Evolutionary conservation across 1,140 invertebrate genomes (phyloP).

Genomic region (Wiebesia pumilae): DNA sequence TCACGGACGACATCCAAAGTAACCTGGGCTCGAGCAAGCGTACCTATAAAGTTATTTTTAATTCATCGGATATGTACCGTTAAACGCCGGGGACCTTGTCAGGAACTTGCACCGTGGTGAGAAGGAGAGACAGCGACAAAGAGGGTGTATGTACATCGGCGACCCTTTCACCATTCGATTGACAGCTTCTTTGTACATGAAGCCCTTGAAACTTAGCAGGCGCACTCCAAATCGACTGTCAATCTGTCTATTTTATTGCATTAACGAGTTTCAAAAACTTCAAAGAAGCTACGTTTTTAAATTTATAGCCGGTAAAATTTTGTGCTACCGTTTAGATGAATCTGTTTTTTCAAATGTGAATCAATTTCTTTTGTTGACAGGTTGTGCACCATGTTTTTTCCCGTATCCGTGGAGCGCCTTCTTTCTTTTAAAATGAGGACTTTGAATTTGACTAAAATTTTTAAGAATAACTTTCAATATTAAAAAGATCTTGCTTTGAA

Average conservation of each 20-base stretch:
- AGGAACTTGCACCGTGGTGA: not conserved
- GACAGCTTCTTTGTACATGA: not conserved
- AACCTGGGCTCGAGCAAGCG: slow-evolving; percentile 57
- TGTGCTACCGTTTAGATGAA: not conserved
- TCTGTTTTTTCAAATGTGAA: not conserved
- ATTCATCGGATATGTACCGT: slow-evolving; percentile 59
- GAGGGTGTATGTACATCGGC: slow-evolving; percentile 47
- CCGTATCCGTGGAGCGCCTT: too few species aligned
- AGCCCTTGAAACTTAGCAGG: not conserved
- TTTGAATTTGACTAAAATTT: too few species aligned
- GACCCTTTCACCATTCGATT: slow-evolving; percentile 17
- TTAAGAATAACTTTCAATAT: too few species aligned
- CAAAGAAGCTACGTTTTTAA: not conserved
- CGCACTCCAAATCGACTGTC: not conserved
- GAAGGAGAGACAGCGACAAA: slow-evolving; percentile 51
- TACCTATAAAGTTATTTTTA: slow-evolving; percentile 63
- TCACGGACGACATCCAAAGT: slow-evolving; percentile 63
- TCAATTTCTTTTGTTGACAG: not conserved
- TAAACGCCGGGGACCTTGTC: slow-evolving; percentile 56
- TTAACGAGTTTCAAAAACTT: not conserved
- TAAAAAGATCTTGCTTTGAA: too few species aligned
- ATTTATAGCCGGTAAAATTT: not conserved
- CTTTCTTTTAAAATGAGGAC: too few species aligned
- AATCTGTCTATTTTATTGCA: not conserved
- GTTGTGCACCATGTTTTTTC: too few species aligned